Percentiles rank a stretch among this genome's conserved stretches.
These are phyloP conservation scores for Calephelis perditalis DNA, from an alignment of 2,888 invertebrate genomes.

Conservation along the genomic window DNA sequence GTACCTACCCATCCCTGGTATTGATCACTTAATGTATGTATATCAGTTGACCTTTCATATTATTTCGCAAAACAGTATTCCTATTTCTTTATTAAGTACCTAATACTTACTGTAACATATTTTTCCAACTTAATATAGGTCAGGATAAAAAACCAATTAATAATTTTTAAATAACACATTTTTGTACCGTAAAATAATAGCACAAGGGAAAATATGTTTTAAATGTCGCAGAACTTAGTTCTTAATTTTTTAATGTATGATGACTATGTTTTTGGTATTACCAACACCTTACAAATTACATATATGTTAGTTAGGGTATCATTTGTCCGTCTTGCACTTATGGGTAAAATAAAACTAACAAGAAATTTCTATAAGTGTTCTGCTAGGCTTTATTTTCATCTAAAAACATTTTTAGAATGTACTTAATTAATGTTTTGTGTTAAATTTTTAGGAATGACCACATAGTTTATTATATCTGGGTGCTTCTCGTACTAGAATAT, in stretches of 20 bases:
- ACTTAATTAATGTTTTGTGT: constrained; percentile 23
- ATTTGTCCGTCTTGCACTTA: constrained; percentile 15
- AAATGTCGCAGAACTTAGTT: neutral
- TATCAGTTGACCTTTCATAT: too few species aligned
- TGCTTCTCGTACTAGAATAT: neutral
- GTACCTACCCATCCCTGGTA: too few species aligned
- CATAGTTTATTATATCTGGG: constrained; percentile 9
- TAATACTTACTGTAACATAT: neutral
- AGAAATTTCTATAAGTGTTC: constrained; percentile 12
- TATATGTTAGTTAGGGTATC: neutral
- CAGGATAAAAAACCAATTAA: neutral
- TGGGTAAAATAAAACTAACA: constrained; percentile 9
- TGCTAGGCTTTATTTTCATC: constrained; percentile 25
- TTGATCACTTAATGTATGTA: too few species aligned
- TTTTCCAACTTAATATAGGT: constrained; percentile 7
- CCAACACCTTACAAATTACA: too few species aligned
- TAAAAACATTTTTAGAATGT: constrained; percentile 21
- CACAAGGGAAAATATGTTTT: constrained; percentile 5
- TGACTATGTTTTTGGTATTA: too few species aligned
- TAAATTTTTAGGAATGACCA: constrained; percentile 9
- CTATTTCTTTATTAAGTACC: neutral
- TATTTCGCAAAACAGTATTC: neutral
- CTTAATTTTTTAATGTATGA: neutral
- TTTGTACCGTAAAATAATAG: constrained; percentile 4
- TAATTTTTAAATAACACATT: constrained; percentile 5